A percentile compares a stretch with the other conserved stretches of the same genome.
Evolutionary conservation across 2,797 vertebrate species (phyloP).

Genomic region (Geotrypetes seraphini): DNA sequence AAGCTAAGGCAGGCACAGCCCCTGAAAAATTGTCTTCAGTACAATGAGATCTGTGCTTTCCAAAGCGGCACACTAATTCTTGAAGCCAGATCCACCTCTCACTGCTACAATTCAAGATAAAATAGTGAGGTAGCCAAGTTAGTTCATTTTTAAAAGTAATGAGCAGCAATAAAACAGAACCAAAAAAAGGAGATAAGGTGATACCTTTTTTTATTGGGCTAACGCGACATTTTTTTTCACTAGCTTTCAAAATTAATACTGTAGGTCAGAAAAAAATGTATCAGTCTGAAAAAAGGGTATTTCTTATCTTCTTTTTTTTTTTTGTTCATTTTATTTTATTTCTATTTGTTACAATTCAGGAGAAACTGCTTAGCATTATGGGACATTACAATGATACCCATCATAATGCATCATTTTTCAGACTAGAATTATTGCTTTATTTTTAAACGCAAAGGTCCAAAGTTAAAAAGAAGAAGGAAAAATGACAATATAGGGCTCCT

Average conservation of each 20-base stretch:
- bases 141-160: no score
- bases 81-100: constrained; percentile 14
- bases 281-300: no score
- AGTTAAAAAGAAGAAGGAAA: not conserved
- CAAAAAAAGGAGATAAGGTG: no score
- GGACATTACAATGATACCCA: constrained; percentile 8
- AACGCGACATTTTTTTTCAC: no score
- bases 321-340: no score
- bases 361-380: constrained; percentile 20
- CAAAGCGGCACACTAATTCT: constrained; percentile 17
- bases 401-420: constrained; percentile 4
- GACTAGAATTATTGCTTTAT: not conserved
- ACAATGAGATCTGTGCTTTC: constrained; percentile 37
- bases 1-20: constrained; percentile 37
- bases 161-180: no score
- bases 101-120: not conserved
- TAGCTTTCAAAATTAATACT: no score
- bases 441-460: not conserved
- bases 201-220: no score
- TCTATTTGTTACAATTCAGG: no score
- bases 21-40: constrained; percentile 40
- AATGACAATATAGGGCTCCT: not conserved
- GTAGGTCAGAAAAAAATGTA: no score
- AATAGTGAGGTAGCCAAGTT: no score
- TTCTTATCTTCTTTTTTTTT: no score